Percentiles rank a stretch among this genome's conserved stretches.
These are phyloP conservation scores for Pangasius sanitwongsei DNA, from an alignment of 2,797 vertebrate species.

Conservation along the genomic window DNA sequence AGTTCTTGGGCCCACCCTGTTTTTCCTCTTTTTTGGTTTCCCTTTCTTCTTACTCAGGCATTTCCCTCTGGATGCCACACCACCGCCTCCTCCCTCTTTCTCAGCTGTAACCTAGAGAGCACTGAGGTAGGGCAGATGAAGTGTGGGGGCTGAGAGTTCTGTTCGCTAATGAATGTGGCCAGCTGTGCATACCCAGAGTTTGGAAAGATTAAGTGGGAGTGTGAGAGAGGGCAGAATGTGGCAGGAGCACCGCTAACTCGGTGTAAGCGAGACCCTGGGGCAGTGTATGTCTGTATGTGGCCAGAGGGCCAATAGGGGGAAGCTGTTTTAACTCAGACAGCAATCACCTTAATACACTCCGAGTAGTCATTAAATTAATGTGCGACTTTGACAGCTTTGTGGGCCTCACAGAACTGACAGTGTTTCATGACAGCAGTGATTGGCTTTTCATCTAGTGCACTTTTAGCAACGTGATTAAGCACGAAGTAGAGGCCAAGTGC, in stretches of 20 bases:
- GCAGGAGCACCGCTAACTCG: background rate
- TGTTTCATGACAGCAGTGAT: constrained; percentile 43
- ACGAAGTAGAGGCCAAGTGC: constrained; percentile 27
- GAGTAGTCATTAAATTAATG: constrained; percentile 53
- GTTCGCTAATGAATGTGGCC: constrained; percentile 39
- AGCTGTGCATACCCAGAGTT: constrained; percentile 47
- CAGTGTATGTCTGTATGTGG: background rate
- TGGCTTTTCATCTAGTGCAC: constrained; percentile 15
- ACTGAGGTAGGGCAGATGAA: constrained; percentile 16
- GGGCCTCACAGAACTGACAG: constrained; percentile 32
- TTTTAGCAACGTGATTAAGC: constrained; percentile 32
- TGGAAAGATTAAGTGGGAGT: constrained; percentile 29
- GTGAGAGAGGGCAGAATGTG: constrained; percentile 25
- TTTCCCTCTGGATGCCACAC: constrained; percentile 41
- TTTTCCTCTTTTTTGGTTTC: background rate
- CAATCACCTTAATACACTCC: constrained; percentile 39
- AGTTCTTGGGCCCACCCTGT: constrained; percentile 5
- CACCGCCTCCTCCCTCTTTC: constrained; percentile 25
- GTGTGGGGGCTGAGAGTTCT: constrained; percentile 6
- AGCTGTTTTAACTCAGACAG: constrained; percentile 41
- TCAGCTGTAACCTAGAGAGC: constrained; percentile 13
- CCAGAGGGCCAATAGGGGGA: constrained; percentile 28
- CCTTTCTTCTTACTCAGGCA: constrained; percentile 14
- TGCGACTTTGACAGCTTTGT: constrained; percentile 48
- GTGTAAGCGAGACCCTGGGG: constrained; percentile 10